phyloP scores from a whole-genome alignment of 2,113 vertebrate species.

The Chlorodrepanis virens region DNA sequence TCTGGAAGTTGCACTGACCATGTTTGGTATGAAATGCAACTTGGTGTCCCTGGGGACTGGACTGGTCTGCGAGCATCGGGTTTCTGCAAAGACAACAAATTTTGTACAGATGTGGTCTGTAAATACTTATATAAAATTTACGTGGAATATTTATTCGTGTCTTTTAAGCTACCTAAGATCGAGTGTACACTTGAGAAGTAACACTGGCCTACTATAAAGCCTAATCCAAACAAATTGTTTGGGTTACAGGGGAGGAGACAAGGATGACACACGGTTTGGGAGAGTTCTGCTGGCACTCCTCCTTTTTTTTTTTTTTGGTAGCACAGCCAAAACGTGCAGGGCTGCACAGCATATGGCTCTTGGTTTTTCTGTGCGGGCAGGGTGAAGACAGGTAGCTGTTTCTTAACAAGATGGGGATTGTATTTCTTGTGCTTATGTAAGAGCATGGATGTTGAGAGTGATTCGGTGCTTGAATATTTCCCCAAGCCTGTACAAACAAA shows the following conservation, averaged over 20 bases:
- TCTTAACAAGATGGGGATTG: constrained; percentile 39
- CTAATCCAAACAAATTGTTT: constrained; percentile 50
- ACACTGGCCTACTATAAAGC: not conserved
- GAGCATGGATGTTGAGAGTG: not conserved
- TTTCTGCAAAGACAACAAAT: constrained; percentile 37
- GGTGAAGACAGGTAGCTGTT: constrained; percentile 42
- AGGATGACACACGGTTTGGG: constrained; percentile 32
- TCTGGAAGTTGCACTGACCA: constrained; percentile 44
- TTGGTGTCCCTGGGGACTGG: not conserved
- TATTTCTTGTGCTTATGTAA: constrained; percentile 50
- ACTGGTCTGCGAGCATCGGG: not conserved
- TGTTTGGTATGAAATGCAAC: constrained; percentile 58
- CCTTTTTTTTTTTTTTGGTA: not conserved
- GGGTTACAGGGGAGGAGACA: not conserved
- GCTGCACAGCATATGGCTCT: constrained; percentile 16
- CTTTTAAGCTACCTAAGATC: not conserved
- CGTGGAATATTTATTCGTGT: rapidly evolving
- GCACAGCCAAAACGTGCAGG: constrained; percentile 31
- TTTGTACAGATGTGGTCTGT: not conserved
- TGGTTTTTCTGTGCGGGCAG: not conserved
- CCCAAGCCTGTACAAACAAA: constrained; percentile 50
- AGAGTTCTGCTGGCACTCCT: constrained; percentile 14
- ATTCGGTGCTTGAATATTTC: constrained; percentile 5
- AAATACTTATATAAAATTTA: not conserved
- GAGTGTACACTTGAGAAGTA: not conserved